phyloP scores from a whole-genome alignment of 2,113 vertebrate genomes.

The Synodontis membranacea region DNA sequence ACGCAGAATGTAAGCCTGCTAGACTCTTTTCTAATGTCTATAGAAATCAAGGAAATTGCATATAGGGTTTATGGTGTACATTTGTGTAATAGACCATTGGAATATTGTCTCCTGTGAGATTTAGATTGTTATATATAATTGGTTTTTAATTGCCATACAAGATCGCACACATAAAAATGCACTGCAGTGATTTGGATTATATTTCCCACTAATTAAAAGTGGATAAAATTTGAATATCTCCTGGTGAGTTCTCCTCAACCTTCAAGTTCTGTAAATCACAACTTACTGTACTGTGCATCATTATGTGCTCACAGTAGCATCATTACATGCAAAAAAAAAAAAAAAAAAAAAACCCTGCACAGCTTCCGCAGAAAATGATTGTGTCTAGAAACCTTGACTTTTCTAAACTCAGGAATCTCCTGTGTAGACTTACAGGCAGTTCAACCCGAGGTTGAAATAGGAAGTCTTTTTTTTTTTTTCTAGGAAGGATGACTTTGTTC shows the following conservation, averaged over 20 bases:
- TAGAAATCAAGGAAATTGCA: neutral
- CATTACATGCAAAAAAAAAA: conserved; percentile 1
- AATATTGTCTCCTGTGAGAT: neutral
- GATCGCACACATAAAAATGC: neutral
- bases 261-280: neutral
- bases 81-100: neutral
- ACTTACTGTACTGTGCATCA: neutral
- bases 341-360: neutral
- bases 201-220: neutral
- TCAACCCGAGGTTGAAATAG: conserved; percentile 57
- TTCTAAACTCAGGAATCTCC: conserved; percentile 49
- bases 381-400: conserved; percentile 62
- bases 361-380: conserved; percentile 52
- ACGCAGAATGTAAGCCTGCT: neutral
- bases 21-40: neutral
- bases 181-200: neutral
- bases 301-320: neutral
- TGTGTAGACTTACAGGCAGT: conserved; percentile 57
- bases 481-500: conserved; percentile 66
- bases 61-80: too few species aligned
- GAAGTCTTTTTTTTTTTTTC: conserved; percentile 69
- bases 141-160: neutral
- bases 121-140: neutral
- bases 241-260: neutral
- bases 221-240: neutral